Percentiles rank a stretch among this genome's conserved stretches.
Conservation (phyloP, 1,140 invertebrate species). For the Drosophila seguyi region DNA sequence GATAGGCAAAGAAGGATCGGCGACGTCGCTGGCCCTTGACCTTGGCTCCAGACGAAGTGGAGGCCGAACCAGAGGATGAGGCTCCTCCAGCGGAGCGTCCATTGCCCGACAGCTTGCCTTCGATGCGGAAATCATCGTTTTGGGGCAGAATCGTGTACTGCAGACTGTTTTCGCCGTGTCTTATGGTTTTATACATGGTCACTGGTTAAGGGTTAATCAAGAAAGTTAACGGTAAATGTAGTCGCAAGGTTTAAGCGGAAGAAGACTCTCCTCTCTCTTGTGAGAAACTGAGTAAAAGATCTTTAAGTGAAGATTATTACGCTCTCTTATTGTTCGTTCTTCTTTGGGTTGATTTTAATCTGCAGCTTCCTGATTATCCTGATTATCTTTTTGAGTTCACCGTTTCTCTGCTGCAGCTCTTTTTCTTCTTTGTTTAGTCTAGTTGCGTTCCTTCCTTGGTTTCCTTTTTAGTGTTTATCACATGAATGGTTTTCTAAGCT, state of each 20-base stretch:
- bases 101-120: constrained; percentile 86
- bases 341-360: neutral
- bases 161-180: constrained; percentile 90
- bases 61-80: constrained; percentile 23
- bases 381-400: neutral
- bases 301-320: neutral
- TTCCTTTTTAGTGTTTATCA: neutral
- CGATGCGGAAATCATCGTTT: constrained; percentile 88
- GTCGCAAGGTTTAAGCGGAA: neutral
- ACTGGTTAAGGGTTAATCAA: neutral
- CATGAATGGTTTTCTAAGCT: constrained; percentile 5
- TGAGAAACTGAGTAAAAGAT: neutral
- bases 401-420: neutral
- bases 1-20: constrained; percentile 80
- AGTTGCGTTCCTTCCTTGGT: neutral
- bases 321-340: neutral
- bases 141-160: constrained; percentile 91
- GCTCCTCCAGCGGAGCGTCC: constrained; percentile 34
- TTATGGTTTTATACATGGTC: constrained; percentile 90
- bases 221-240: neutral
- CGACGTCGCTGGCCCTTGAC: constrained; percentile 57
- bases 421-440: neutral
- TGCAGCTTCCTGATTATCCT: neutral
- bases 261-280: neutral
- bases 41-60: constrained; percentile 33